Base-by-base conservation (phyloP, 1,140 invertebrate genomes). In the Temnothorax longispinosus region DNA sequence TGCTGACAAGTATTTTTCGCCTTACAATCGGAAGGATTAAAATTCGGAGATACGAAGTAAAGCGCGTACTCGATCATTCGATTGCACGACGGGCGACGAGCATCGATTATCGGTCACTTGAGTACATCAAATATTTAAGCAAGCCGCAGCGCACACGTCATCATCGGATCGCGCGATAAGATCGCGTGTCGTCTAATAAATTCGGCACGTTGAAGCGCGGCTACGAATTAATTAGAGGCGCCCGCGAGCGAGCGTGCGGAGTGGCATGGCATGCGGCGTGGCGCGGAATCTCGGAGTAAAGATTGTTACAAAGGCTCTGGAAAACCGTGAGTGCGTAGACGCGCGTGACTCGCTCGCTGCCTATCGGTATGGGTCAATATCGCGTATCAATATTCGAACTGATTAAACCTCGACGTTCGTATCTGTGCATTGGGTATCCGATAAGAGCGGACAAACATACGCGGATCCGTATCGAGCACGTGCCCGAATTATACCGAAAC, bases 401-500 rank as follows among this genome's bases (percentile, higher is more conserved):
- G 89, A 86, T 88, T 82, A 88, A 90, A 80, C 81, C 86, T 52
- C 35, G 50, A 41, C 18, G n/a, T 54, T 75, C 47, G 60, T 65
- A 56, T 35, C 50, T 72, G 21, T 41, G 75, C 50, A 32, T 10
- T 27, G 21, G 44, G n/a, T 56, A 32, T 56, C 32, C 47, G 89
- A 91, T 90, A 88, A 88, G 77, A 78, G 41, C n/a, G 62, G 82
- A 86, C 85, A 91, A 90, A 76, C 62, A 80, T 69, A 85, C 27
- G 35, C 44, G 69, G 32, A 47, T 67, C 32, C 38, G 74, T 38
- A 44, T 47, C 38, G 47, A 80, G 54, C 80, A 62, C 80, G 80
- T 84, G 80, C 69, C 5, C 54, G 69, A 84, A 47, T 27, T 60
- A 75, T 44, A 50, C 32, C 27, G 80, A 62, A 74, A 84, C 13